These are phyloP conservation scores for Drosophila kikkawai DNA, from an alignment of 1,140 invertebrate species.

Conservation along the genomic window DNA sequence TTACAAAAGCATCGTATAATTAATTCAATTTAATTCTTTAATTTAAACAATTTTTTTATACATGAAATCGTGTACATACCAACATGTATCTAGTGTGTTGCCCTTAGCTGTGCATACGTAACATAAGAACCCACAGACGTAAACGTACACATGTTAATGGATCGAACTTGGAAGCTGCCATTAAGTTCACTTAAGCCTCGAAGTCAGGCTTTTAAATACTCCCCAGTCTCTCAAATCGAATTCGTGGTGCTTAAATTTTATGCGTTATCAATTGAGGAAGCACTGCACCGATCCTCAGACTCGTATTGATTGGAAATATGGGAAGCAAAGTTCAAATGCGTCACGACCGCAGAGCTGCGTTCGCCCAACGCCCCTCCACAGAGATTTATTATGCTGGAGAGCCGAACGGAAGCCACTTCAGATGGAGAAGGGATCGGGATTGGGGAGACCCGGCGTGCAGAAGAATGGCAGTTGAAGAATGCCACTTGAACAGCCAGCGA, in stretches of 20 bases:
- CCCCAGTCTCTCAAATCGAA: conserved; percentile 17
- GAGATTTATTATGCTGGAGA: conserved; percentile 59
- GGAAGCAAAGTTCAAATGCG: conserved; percentile 63
- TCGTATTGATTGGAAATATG: conserved; percentile 48
- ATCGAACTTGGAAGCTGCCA: conserved; percentile 42
- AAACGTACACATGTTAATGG: conserved; percentile 28
- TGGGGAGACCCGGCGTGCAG: conserved; percentile 9
- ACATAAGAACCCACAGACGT: background rate
- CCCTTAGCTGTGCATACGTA: background rate
- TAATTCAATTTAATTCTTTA: background rate
- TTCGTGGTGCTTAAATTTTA: conserved; percentile 37
- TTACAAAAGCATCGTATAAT: too few relatives aligned
- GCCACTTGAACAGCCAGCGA: conserved; percentile 65
- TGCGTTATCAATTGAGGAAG: conserved; percentile 51
- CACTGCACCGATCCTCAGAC: conserved; percentile 5
- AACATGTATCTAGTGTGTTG: background rate
- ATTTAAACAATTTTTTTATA: too few relatives aligned
- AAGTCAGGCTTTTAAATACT: conserved; percentile 49
- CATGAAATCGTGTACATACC: background rate
- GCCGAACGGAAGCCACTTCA: conserved; percentile 69
- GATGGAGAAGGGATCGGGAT: conserved; percentile 9
- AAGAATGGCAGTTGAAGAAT: conserved; percentile 61
- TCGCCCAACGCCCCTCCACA: conserved; percentile 4
- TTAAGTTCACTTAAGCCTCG: conserved; percentile 63
- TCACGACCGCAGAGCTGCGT: conserved; percentile 48